A percentile compares a stretch with the other conserved stretches of the same genome.
These are phyloP conservation scores for Saccostrea glomerata DNA, from an alignment of 1,140 invertebrate species.

Conservation along the genomic window DNA sequence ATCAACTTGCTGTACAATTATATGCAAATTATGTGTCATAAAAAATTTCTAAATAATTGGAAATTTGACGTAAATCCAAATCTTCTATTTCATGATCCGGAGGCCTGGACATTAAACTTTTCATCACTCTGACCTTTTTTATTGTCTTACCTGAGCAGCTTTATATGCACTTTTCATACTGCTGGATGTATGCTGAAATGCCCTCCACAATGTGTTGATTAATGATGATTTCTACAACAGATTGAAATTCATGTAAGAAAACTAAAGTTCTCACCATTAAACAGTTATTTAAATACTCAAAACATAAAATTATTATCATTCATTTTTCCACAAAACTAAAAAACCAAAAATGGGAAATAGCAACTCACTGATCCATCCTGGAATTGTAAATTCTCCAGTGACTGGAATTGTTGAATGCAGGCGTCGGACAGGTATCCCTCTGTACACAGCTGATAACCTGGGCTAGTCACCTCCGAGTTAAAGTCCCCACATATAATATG, in stretches of 20 bases:
- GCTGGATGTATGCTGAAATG: conserved; percentile 74
- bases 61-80: no score
- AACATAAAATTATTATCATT: no score
- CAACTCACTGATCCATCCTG: conserved; percentile 68
- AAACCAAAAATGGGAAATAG: neutral
- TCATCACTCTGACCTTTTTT: no score
- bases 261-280: no score
- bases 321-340: no score
- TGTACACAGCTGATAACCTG: conserved; percentile 69
- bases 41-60: no score
- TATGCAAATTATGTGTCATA: no score
- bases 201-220: conserved; percentile 72
- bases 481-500: conserved; percentile 76
- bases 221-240: conserved; percentile 68
- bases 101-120: no score
- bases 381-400: conserved; percentile 62
- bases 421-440: conserved; percentile 71
- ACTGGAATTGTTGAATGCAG: conserved; percentile 65
- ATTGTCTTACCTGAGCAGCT: conserved; percentile 62
- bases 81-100: no score
- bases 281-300: no score
- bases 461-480: conserved; percentile 67
- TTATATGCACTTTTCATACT: conserved; percentile 72
- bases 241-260: no score
- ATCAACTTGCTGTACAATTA: no score